These are phyloP conservation scores for Drosophila kanapiae DNA, from an alignment of 1,140 invertebrate genomes.

Conservation along the genomic window DNA sequence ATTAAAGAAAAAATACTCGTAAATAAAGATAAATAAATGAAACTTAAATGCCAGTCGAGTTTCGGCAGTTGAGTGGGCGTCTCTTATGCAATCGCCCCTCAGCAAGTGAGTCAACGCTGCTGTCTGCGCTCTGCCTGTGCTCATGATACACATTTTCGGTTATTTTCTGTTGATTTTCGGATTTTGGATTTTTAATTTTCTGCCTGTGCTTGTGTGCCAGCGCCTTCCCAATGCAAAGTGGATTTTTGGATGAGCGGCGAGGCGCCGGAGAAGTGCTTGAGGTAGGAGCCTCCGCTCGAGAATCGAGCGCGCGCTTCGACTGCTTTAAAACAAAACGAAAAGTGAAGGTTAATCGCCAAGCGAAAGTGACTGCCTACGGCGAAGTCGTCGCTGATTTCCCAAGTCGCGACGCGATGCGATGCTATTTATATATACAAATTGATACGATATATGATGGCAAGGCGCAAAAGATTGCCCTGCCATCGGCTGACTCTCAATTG, in stretches of 20 bases:
- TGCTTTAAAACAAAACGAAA: slow-evolving; percentile 29
- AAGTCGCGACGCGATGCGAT: slow-evolving; percentile 28
- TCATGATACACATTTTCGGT: slow-evolving; percentile 28
- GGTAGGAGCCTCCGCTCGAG: slow-evolving; percentile 66
- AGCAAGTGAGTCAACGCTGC: slow-evolving; percentile 32
- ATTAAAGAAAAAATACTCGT: slow-evolving; percentile 62
- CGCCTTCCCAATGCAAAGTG: slow-evolving; percentile 24
- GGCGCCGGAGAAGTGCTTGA: slow-evolving; percentile 52
- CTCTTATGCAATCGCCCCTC: slow-evolving; percentile 48
- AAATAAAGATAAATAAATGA: slow-evolving; percentile 54
- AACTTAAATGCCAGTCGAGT: slow-evolving; percentile 47
- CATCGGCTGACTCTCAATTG: slow-evolving; percentile 61
- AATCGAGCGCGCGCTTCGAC: slow-evolving; percentile 36
- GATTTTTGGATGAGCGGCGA: slow-evolving; percentile 13
- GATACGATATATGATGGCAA: slow-evolving; percentile 20
- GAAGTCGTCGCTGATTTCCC: slow-evolving; percentile 51
- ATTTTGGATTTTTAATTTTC: slow-evolving; percentile 7
- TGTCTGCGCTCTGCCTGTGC: neutral
- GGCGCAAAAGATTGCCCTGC: slow-evolving; percentile 44
- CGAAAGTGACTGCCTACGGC: slow-evolving; percentile 62
- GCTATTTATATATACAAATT: slow-evolving; percentile 38
- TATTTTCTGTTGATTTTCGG: slow-evolving; percentile 16
- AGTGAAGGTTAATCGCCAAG: slow-evolving; percentile 75
- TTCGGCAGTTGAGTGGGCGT: slow-evolving; percentile 47
- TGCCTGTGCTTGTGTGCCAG: neutral